Evolutionary conservation across 1,140 invertebrate genomes (phyloP).

Genomic region (Palaemon carinicauda): DNA sequence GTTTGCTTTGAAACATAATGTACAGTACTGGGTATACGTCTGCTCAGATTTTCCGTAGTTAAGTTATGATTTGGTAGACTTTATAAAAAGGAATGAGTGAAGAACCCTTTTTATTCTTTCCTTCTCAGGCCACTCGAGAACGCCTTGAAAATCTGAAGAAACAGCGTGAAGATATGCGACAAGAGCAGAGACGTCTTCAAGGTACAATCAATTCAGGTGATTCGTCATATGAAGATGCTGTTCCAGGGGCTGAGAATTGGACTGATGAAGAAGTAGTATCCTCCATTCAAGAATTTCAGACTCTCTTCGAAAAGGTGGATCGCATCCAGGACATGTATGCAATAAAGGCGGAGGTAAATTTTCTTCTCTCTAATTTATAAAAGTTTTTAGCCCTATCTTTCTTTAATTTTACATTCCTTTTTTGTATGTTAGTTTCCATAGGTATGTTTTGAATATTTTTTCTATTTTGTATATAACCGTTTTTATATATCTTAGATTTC

Average conservation of each 20-base stretch:
- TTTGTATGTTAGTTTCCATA: no score
- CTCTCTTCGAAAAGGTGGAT: constrained; percentile 43
- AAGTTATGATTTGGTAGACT: no score
- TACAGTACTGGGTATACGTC: no score
- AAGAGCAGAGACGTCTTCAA: constrained; percentile 28
- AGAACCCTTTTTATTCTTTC: background rate
- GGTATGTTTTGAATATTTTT: no score
- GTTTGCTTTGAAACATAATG: no score
- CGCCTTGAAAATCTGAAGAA: constrained; percentile 51
- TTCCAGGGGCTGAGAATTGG: constrained; percentile 52
- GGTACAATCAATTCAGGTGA: background rate
- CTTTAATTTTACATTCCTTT: background rate
- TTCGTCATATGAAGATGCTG: constrained; percentile 33
- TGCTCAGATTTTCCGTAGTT: no score
- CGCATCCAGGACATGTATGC: constrained; percentile 27
- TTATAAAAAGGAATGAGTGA: no score
- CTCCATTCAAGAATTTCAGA: constrained; percentile 47
- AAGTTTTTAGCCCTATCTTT: background rate
- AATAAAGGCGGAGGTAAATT: constrained; percentile 31
- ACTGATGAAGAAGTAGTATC: constrained; percentile 13
- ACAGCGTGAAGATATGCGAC: constrained; percentile 42
- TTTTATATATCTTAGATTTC: no score
- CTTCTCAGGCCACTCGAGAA: constrained; percentile 39
- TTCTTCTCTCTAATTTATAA: background rate
- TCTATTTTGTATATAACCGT: no score